Evolutionary conservation across 2,113 vertebrate species (phyloP).

Genomic region (Takifugu flavidus): DNA sequence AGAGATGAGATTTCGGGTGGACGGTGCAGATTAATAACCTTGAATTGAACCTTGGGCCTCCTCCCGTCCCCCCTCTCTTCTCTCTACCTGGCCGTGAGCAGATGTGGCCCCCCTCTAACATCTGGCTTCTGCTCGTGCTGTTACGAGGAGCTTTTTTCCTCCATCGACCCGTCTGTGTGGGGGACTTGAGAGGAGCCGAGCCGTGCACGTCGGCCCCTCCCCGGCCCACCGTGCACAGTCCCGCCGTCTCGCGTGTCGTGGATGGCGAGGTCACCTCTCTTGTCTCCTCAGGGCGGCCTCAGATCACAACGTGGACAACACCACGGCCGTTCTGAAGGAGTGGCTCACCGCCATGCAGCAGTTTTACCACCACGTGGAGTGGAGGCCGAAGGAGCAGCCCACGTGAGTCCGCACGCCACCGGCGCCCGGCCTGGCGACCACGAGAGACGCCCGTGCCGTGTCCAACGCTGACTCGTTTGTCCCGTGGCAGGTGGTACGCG

Average conservation of each 20-base stretch:
- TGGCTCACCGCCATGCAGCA: slow-evolving; percentile 84
- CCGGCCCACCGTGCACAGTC: too few relatives aligned
- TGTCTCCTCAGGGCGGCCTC: slow-evolving; percentile 82
- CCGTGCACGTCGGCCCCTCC: too few relatives aligned
- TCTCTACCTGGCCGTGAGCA: background rate
- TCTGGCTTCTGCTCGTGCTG: too few relatives aligned
- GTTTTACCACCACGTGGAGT: slow-evolving; percentile 82
- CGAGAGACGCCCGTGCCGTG: background rate
- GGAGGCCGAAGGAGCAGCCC: slow-evolving; percentile 83
- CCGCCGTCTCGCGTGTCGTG: background rate
- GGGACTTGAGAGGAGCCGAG: too few relatives aligned
- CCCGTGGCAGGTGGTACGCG: slow-evolving; percentile 80
- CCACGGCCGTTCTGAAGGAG: slow-evolving; percentile 82
- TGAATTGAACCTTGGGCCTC: background rate
- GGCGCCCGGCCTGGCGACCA: too few relatives aligned
- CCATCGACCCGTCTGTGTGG: background rate
- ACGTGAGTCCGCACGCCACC: slow-evolving; percentile 67
- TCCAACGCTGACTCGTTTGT: background rate
- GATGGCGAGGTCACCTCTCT: background rate
- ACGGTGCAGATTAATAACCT: too few relatives aligned
- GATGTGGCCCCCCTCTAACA: background rate
- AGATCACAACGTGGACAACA: slow-evolving; percentile 90
- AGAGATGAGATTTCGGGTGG: too few relatives aligned
- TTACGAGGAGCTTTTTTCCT: too few relatives aligned
- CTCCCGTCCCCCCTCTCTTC: background rate